Evolutionary conservation across 2,113 vertebrate genomes (phyloP).

Genomic region (Myocastor coypus): DNA sequence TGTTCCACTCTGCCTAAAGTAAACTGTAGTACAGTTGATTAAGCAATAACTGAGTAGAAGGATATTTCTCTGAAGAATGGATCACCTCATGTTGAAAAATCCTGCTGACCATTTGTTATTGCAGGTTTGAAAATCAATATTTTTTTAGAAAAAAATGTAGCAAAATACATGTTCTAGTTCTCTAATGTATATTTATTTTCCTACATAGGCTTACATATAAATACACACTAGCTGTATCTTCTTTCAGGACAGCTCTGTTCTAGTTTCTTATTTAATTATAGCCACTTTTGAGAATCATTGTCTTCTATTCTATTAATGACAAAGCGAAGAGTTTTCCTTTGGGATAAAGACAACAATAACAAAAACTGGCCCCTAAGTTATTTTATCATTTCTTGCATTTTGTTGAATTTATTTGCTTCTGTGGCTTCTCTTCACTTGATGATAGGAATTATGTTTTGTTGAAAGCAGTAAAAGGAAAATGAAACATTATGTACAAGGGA

Average conservation of each 20-base stretch:
- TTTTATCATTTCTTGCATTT: background rate
- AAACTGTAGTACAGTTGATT: constrained; percentile 59
- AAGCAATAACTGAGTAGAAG: constrained; percentile 68
- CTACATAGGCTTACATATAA: background rate
- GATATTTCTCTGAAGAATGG: constrained; percentile 55
- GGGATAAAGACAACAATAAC: background rate
- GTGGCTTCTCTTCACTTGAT: background rate
- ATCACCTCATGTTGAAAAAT: constrained; percentile 62
- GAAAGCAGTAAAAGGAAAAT: background rate
- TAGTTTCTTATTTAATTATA: background rate
- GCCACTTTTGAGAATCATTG: background rate
- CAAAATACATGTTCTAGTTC: background rate
- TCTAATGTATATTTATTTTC: background rate
- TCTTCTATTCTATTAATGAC: background rate
- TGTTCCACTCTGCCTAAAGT: constrained; percentile 76
- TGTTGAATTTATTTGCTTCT: background rate
- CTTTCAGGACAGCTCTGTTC: background rate
- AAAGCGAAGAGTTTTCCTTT: background rate
- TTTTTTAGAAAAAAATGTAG: background rate
- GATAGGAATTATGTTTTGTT: background rate
- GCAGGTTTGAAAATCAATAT: background rate
- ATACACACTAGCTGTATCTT: background rate
- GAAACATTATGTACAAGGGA: background rate
- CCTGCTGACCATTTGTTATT: constrained; percentile 8
- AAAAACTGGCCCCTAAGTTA: background rate